Evolutionary conservation across 2,113 vertebrate genomes (phyloP), one percentile per base, ranked within the genome.

Genomic region (Columbina picui): DNA sequence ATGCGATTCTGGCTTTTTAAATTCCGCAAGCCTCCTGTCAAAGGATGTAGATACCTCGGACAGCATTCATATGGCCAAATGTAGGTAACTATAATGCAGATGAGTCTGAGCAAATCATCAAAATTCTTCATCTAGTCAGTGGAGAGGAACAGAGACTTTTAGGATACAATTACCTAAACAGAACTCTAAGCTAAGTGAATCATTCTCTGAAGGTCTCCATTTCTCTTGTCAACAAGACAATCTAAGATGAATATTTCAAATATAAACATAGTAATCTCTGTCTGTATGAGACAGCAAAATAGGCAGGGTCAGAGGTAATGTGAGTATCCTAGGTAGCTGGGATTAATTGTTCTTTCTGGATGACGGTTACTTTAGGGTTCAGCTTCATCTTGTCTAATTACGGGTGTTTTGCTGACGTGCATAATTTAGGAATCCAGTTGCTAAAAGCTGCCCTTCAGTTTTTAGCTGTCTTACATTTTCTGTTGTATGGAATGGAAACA

Each of bases 1-100:
- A 61, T 89, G 38, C 34, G 60, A 86, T 91, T 87, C 74, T 81
- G 69, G 30, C 20, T 94, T 91, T 94, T 84, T 68, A 68, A 82
- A 93, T 87, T 79, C 43, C 73, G 30, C 52, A 68, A 79, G 22
- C 26, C n/a, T 93, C 52, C 47, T 81, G 38, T 84, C 29, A 57
- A 87, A 71, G n/a, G 22, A 52, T 71, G 55, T 25, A 60, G 81
- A 87, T 87, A 56, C 34, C 43, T 94, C 21, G 1, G 25, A 82
- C 26, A 89, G 43, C 34, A 78, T 75, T 84, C 30, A 23, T 59
- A 39, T 21, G 71, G 55, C 34, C 26, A 87, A 78, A 84, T 43
- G 23, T 63, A 91, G n/a, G 53, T 67, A 68, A 36, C 39, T 91
- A 4, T 57, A 91, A 53, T 0, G 1, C 14, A 86, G 57, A 53